These are phyloP conservation scores for Cyanoramphus novaezelandiae DNA, from an alignment of 2,113 vertebrate species.

Conservation along the genomic window DNA sequence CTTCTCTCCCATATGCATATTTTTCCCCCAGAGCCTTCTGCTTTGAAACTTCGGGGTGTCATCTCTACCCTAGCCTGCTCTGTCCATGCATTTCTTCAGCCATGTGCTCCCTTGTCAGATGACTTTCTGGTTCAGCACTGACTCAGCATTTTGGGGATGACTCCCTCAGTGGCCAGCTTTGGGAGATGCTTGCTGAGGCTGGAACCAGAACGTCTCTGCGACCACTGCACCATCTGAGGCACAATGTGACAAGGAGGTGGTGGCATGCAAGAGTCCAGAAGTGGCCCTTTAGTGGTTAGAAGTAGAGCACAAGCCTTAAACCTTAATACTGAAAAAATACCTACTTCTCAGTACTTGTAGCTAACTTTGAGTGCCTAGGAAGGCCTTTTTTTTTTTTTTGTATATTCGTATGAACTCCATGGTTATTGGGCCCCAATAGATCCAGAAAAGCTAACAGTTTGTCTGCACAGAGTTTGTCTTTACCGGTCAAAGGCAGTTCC, in stretches of 20 bases:
- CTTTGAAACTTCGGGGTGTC: too few species aligned
- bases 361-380: slow-evolving; percentile 42
- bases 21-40: too few species aligned
- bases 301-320: slow-evolving; percentile 70
- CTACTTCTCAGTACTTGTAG: slow-evolving; percentile 26
- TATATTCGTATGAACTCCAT: background rate
- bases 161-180: slow-evolving; percentile 28
- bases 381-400: background rate
- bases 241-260: background rate
- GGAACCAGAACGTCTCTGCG: background rate
- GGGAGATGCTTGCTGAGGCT: slow-evolving; percentile 54
- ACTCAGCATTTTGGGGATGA: slow-evolving; percentile 56
- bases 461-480: background rate
- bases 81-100: background rate
- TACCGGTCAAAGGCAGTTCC: background rate
- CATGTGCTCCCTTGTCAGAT: background rate
- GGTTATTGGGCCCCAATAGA: background rate
- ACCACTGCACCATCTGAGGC: background rate
- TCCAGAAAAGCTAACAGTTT: background rate
- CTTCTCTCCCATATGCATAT: too few species aligned
- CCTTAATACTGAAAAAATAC: slow-evolving; percentile 27
- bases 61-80: too few species aligned
- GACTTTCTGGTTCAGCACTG: slow-evolving; percentile 17
- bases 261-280: background rate
- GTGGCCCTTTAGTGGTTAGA: slow-evolving; percentile 59